Conservation (phyloP, 2,113 vertebrate species). For the Telmatochromis sp. region DNA sequence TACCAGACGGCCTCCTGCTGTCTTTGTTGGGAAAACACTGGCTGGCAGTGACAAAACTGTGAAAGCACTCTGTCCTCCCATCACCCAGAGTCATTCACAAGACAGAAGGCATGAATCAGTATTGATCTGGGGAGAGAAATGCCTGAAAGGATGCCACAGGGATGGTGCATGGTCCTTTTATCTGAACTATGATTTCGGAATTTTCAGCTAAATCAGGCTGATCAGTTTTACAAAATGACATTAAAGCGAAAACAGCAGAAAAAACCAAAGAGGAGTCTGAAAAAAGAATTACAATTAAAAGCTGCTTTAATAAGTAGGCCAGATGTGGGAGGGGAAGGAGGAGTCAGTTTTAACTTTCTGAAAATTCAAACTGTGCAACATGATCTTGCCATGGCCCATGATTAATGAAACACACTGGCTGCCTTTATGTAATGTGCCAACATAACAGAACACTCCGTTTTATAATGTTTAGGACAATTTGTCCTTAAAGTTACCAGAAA, state of each 20-base stretch:
- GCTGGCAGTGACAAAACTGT: slow-evolving; percentile 1
- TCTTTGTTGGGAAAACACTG: slow-evolving; percentile 37
- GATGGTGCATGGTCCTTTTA: neutral
- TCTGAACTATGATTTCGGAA: rapidly evolving
- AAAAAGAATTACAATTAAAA: neutral
- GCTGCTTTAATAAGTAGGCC: neutral
- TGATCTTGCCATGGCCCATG: neutral
- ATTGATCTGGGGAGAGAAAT: neutral
- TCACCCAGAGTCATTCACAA: neutral
- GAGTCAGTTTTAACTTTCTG: neutral
- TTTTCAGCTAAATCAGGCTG: neutral
- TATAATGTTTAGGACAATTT: neutral
- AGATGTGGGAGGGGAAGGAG: neutral
- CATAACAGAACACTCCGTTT: neutral
- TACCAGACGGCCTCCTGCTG: slow-evolving; percentile 27
- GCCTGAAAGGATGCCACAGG: neutral
- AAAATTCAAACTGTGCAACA: neutral
- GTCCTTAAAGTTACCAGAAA: neutral
- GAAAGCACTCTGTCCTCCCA: slow-evolving; percentile 1
- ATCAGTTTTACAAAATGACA: neutral
- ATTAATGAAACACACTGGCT: neutral
- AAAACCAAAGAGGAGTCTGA: neutral
- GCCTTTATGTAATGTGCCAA: neutral
- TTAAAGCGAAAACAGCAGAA: neutral
- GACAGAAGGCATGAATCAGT: slow-evolving; percentile 45